Conservation (phyloP, 1,140 invertebrate genomes). For the Tyrophagus putrescentiae region DNA sequence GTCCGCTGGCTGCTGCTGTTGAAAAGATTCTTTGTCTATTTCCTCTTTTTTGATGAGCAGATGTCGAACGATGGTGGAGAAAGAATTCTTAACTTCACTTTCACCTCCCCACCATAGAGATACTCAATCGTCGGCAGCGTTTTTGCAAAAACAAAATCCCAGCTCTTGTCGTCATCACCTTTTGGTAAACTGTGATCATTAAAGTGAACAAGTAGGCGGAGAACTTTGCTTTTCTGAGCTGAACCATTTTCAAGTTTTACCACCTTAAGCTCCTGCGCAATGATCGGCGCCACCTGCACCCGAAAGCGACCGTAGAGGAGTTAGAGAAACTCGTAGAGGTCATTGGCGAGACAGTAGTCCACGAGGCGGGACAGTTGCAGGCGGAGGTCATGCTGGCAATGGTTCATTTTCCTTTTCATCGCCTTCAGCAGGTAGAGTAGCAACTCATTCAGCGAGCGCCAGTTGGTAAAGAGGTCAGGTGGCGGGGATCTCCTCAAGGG, state of each 20-base stretch:
- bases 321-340: slow-evolving; percentile 22
- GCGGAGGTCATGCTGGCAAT: too few species aligned
- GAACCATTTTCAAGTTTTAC: too few species aligned
- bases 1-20: background rate
- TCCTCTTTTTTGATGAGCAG: background rate
- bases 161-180: background rate
- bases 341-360: slow-evolving; percentile 22
- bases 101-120: background rate
- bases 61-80: background rate
- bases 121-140: background rate
- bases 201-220: too few species aligned
- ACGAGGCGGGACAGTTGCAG: slow-evolving; percentile 11
- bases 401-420: too few species aligned
- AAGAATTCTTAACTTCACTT: background rate
- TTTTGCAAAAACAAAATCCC: background rate
- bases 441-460: background rate
- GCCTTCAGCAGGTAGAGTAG: background rate
- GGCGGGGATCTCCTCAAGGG: background rate
- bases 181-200: too few species aligned
- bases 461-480: slow-evolving; percentile 1
- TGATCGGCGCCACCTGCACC: background rate
- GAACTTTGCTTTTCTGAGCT: too few species aligned
- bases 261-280: too few species aligned
- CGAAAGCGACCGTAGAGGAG: slow-evolving; percentile 1
- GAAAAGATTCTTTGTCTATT: too few species aligned